phyloP scores from a whole-genome alignment of 2,797 vertebrate genomes.

The Catamblyrhynchus diadema region DNA sequence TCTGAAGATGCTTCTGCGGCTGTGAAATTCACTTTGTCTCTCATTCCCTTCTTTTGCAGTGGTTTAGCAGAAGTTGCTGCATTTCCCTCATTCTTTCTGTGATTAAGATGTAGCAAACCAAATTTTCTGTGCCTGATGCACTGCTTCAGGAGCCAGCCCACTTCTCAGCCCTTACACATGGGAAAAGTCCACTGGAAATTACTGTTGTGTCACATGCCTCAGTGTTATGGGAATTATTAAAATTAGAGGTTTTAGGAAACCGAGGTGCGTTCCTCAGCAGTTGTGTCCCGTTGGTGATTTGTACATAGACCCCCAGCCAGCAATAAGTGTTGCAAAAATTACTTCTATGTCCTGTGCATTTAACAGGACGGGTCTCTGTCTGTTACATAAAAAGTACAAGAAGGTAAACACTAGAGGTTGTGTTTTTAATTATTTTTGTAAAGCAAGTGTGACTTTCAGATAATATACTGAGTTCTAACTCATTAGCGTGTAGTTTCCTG shows the following conservation, averaged over 20 bases:
- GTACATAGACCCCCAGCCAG: not conserved
- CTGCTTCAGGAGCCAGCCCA: not conserved
- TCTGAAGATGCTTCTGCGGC: not conserved
- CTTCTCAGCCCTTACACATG: fast-evolving
- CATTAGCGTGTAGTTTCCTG: not conserved
- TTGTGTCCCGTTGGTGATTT: fast-evolving
- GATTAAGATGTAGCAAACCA: not conserved
- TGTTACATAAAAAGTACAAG: not conserved
- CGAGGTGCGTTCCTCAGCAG: not conserved
- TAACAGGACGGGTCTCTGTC: not conserved
- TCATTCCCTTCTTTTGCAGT: not conserved
- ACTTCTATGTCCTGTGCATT: fast-evolving
- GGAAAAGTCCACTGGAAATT: fast-evolving
- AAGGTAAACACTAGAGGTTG: not conserved
- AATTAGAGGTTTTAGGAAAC: not conserved
- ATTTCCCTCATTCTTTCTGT: not conserved
- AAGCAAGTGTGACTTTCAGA: not conserved
- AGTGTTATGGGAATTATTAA: no score
- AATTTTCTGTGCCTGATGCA: not conserved
- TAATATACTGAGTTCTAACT: not conserved
- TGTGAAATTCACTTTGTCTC: not conserved
- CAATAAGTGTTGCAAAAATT: not conserved
- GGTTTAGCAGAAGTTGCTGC: not conserved
- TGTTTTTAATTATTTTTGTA: not conserved
- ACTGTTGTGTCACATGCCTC: not conserved